Evolutionary conservation across 1,140 invertebrate species (phyloP), one percentile per base, ranked within the genome.

Genomic region (Caenorhabditis brenneri): DNA sequence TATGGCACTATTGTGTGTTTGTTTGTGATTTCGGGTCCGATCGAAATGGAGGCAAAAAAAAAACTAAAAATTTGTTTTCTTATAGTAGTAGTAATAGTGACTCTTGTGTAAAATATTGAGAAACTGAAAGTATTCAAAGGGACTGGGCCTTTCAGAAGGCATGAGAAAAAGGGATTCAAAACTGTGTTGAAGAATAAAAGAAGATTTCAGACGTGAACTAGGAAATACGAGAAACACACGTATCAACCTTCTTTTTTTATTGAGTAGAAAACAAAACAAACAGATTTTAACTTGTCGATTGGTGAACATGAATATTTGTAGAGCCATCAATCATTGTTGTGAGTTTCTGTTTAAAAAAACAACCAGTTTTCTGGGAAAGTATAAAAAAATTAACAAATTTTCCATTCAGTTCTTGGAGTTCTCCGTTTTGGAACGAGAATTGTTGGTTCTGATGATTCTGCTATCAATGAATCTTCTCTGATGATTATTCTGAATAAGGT

Each of bases 1-100:
- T 74, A 42, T 74, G 65, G 5, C 36, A 74, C 65, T 74, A 74
- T 74, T 74, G 65, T 74, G 10, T 74, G 65, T 22, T 74, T 74
- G 33, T 74, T 74, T 74, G 65, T 42, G 65, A 74, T 74, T 65
- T 65, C 27, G n/a, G 31, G n/a, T n/a, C 10, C 58, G 58, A 65
- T 55, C 22, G 7, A n/a, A 55, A 55, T 27, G 22, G 29, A 36
- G n/a, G 22, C 5, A n/a, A 51, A 51, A 9, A 65, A 36, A 36
- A 36, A 36, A 65, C 31, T 36, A 65, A 16, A 65, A 33, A 27
- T 36, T 33, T 65, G 29, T 33, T 65, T 65, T 10, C 4, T 65
- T 36, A 27, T 55, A 29, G 24, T 27, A 55, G 53, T 55, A 19
- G 24, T 55, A 55, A n/a, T 51, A 55, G 24, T 55, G 22, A n/a